These are phyloP conservation scores for Rhincodon typus DNA, from an alignment of 2,797 vertebrate species.

Conservation along the genomic window DNA sequence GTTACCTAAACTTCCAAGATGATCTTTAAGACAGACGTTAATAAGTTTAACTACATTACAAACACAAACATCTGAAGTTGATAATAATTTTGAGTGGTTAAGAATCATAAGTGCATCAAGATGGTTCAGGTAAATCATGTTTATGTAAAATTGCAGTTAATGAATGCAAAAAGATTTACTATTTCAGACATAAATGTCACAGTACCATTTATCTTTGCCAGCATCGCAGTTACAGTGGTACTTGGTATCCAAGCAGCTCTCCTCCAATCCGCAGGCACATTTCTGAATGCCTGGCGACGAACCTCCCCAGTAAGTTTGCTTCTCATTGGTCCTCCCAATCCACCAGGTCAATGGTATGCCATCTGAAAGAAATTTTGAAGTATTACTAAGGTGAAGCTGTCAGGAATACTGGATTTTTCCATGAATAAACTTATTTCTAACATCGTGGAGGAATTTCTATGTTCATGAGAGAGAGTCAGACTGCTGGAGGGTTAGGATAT, in stretches of 20 bases:
- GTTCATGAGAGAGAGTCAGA: too few species aligned
- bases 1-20: neutral
- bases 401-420: too few species aligned
- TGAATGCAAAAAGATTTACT: neutral
- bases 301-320: conserved; percentile 86
- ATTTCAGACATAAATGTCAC: neutral
- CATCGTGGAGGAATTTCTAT: neutral
- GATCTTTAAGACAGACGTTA: neutral
- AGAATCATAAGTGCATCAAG: neutral
- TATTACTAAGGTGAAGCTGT: conserved; percentile 6
- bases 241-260: conserved; percentile 85
- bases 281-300: conserved; percentile 82
- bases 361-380: conserved; percentile 60
- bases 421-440: neutral
- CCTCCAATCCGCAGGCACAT: conserved; percentile 87
- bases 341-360: conserved; percentile 87
- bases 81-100: neutral
- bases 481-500: too few species aligned
- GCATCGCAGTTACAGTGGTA: conserved; percentile 96
- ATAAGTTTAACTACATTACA: neutral
- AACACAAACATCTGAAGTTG: too few species aligned
- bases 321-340: conserved; percentile 78
- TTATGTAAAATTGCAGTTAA: neutral
- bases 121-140: neutral
- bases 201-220: conserved; percentile 78